Conservation (phyloP, 2,888 invertebrate genomes). For the Chloromyia formosa region DNA sequence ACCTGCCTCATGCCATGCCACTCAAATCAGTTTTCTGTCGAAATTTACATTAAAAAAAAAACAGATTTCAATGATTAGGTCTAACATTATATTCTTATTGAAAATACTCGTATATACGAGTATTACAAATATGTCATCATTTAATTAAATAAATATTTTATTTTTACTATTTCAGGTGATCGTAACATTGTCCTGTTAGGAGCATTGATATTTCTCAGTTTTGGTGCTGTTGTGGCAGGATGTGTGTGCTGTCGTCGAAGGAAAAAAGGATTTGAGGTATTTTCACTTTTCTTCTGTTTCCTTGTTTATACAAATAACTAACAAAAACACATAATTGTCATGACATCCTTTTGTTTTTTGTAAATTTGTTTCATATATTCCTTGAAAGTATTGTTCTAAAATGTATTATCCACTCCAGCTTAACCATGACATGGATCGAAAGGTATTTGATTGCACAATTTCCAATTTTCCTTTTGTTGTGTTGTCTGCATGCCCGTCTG, state of each 20-base stretch:
- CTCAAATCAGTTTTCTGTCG: no score
- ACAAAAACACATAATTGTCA: slow-evolving; percentile 22
- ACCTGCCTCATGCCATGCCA: no score
- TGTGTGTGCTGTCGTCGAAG: slow-evolving; percentile 52
- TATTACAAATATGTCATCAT: no score
- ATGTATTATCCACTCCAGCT: slow-evolving; percentile 48
- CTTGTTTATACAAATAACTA: slow-evolving; percentile 8
- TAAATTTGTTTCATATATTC: slow-evolving; percentile 43
- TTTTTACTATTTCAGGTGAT: slow-evolving; percentile 46
- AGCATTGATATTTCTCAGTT: slow-evolving; percentile 49
- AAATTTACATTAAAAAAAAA: no score
- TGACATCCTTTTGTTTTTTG: slow-evolving; percentile 9
- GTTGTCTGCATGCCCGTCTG: neutral
- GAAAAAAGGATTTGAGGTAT: slow-evolving; percentile 53
- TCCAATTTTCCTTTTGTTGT: slow-evolving; percentile 32
- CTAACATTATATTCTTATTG: no score
- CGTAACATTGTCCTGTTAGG: slow-evolving; percentile 50
- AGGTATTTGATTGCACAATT: slow-evolving; percentile 49
- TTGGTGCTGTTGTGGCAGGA: slow-evolving; percentile 49
- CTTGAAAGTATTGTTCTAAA: slow-evolving; percentile 34
- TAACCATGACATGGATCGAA: slow-evolving; percentile 52
- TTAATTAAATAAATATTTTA: no score
- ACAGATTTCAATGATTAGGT: no score
- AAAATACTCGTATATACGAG: no score
- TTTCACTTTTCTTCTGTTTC: neutral